phyloP scores from a whole-genome alignment of 2,113 vertebrate species.

The Zonotrichia leucophrys region DNA sequence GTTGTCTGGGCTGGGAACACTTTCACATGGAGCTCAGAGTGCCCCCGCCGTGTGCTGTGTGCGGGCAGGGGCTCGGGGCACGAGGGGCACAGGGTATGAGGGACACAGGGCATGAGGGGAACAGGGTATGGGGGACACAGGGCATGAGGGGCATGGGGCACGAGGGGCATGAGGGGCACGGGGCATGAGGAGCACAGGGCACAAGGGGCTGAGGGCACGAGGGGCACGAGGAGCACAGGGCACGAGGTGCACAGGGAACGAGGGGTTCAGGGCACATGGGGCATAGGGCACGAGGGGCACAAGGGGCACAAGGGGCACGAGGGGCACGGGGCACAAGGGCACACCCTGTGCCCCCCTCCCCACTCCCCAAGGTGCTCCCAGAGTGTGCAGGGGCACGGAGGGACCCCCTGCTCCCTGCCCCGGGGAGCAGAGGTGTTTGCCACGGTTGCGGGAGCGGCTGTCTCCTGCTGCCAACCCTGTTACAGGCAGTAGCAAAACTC shows the following conservation, averaged over 20 bases:
- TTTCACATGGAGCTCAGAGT: not conserved
- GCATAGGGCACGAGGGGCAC: no score
- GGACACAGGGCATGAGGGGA: no score
- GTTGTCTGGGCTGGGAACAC: constrained; percentile 31
- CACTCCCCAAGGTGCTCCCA: not conserved
- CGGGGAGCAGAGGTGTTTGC: constrained; percentile 18
- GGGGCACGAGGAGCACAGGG: no score
- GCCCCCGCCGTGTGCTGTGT: fast-evolving
- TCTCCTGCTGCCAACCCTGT: not conserved
- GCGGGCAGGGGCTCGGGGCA: fast-evolving
- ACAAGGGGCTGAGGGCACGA: no score
- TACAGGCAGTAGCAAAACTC: constrained; percentile 39
- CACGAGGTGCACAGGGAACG: no score
- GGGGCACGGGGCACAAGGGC: fast-evolving
- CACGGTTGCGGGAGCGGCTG: not conserved
- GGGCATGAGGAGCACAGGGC: no score
- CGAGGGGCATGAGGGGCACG: no score
- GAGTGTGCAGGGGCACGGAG: fast-evolving
- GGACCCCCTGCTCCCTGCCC: not conserved
- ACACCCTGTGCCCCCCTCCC: fast-evolving
- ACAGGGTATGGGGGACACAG: no score
- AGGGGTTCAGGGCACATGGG: no score
- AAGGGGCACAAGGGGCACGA: fast-evolving
- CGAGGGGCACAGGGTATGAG: fast-evolving
- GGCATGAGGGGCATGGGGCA: no score